Evolutionary conservation across 2,888 invertebrate genomes (phyloP).

Genomic region (Drosophila formosana): DNA sequence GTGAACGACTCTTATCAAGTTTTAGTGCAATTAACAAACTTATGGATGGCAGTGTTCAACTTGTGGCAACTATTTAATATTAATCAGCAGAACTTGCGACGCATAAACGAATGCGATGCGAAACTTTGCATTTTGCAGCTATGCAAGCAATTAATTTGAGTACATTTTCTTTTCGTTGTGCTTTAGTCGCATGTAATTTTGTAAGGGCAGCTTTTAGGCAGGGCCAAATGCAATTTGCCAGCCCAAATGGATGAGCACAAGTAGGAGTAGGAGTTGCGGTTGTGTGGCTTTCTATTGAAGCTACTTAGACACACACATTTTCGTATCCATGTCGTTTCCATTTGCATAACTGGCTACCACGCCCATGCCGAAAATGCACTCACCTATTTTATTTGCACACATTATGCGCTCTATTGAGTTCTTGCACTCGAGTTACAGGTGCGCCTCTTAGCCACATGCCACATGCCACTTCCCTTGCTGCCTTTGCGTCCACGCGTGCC

Average conservation of each 20-base stretch:
- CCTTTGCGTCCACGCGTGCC: not conserved
- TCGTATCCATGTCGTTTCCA: constrained; percentile 24
- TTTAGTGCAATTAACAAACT: constrained; percentile 3
- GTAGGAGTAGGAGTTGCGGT: not conserved
- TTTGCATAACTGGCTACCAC: constrained; percentile 52
- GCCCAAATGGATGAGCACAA: constrained; percentile 24
- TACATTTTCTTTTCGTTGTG: constrained; percentile 46
- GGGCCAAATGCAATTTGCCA: constrained; percentile 44
- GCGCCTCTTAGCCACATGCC: not conserved
- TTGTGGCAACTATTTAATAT: constrained; percentile 14
- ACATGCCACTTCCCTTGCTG: not conserved
- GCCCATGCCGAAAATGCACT: constrained; percentile 45
- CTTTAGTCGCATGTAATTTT: constrained; percentile 27
- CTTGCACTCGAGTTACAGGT: constrained; percentile 38
- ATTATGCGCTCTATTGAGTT: constrained; percentile 75
- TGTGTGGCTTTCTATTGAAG: not conserved
- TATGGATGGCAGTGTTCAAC: not conserved
- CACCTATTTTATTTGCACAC: constrained; percentile 76
- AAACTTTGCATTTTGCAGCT: constrained; percentile 1
- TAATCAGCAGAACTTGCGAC: constrained; percentile 3
- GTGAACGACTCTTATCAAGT: not conserved
- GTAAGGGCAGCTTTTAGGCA: constrained; percentile 49
- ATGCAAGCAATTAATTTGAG: constrained; percentile 67
- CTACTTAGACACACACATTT: constrained; percentile 21
- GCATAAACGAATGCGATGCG: constrained; percentile 13